Conservation (phyloP, 30 jellyfish, hydroid and myxozoan species). For the Turritopsis dohrnii region DNA sequence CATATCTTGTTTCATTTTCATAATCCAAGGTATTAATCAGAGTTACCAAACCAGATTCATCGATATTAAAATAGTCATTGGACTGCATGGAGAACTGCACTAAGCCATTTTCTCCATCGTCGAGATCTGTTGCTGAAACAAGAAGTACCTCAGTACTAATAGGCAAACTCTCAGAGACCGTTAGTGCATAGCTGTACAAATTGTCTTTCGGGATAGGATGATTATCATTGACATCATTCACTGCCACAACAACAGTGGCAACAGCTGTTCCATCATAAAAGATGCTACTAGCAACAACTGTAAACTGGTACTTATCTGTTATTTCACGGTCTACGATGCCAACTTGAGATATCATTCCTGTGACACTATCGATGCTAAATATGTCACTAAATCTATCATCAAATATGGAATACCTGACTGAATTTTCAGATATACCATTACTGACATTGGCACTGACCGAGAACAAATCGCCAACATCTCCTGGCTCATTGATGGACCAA, state of each 20-base stretch:
- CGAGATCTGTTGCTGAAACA: neutral
- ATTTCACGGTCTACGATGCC: constrained; percentile 58
- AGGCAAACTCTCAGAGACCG: neutral
- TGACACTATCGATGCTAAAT: constrained; percentile 33
- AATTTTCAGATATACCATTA: neutral
- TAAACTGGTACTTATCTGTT: constrained; percentile 6
- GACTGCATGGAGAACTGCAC: neutral
- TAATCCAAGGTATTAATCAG: constrained; percentile 1
- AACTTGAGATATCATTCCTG: constrained; percentile 35
- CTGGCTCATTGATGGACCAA: neutral
- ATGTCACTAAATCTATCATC: neutral
- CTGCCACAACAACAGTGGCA: neutral
- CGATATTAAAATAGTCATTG: neutral
- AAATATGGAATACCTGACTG: neutral
- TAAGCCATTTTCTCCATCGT: constrained; percentile 1
- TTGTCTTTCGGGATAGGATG: neutral
- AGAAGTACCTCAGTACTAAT: neutral
- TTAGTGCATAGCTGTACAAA: neutral
- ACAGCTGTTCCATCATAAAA: neutral
- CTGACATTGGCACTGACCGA: neutral
- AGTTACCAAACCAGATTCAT: neutral
- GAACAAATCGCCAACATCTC: neutral
- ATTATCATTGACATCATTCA: constrained; percentile 4
- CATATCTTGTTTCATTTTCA: neutral
- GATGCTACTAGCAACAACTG: constrained; percentile 31